Evolutionary conservation across 2,113 vertebrate genomes (phyloP).

Genomic region (Thymallus thymallus): DNA sequence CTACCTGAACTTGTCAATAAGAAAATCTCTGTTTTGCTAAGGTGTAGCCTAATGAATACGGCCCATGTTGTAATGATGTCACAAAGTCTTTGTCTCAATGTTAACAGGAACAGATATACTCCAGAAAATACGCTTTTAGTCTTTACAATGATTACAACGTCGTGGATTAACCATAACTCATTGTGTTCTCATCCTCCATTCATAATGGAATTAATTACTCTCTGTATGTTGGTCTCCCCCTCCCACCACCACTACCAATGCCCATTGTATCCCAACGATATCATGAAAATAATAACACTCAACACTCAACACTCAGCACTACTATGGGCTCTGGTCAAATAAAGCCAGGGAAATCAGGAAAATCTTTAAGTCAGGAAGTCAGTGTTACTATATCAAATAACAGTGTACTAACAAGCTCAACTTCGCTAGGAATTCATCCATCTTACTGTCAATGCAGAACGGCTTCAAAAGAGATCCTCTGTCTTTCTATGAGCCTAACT

Average conservation of each 20-base stretch:
- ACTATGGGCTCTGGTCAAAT: background rate
- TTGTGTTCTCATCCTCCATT: background rate
- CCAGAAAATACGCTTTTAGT: background rate
- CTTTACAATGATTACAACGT: background rate
- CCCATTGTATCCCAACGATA: background rate
- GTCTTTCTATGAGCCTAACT: no score
- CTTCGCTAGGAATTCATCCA: background rate
- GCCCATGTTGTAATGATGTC: background rate
- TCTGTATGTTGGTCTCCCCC: no score
- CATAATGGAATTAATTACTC: background rate
- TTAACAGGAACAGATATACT: slow-evolving; percentile 9
- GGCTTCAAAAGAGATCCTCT: background rate
- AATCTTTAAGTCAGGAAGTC: background rate
- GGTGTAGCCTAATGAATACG: background rate
- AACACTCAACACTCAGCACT: background rate
- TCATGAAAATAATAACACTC: background rate
- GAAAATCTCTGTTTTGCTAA: no score
- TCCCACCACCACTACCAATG: background rate
- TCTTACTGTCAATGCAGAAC: background rate
- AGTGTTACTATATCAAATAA: slow-evolving; percentile 3
- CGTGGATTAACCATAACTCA: background rate
- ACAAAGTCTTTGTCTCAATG: background rate
- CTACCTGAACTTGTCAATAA: no score
- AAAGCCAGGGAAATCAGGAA: background rate
- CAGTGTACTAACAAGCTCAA: background rate